Conservation (phyloP, 2,113 vertebrate species). For the Corythoichthys intestinalis region DNA sequence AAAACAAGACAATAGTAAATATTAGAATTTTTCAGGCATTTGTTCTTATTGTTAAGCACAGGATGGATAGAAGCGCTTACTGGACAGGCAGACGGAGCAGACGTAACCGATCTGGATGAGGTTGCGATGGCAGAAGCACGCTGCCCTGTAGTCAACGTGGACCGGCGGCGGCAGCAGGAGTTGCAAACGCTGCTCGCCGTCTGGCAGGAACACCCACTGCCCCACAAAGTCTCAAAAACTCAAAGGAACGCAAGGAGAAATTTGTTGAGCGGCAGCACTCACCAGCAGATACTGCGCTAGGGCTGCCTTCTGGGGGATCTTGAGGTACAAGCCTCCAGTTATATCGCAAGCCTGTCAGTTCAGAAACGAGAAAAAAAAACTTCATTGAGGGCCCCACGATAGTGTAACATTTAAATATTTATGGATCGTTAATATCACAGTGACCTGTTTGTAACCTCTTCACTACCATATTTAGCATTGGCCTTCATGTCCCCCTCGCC, state of each 20-base stretch:
- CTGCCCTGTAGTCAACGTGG: conserved; percentile 94
- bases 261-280: conserved; percentile 42
- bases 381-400: too few relatives aligned
- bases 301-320: conserved; percentile 86
- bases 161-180: conserved; percentile 85
- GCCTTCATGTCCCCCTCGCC: too few relatives aligned
- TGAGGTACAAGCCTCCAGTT: conserved; percentile 91
- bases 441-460: too few relatives aligned
- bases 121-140: conserved; percentile 95
- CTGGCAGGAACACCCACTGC: conserved; percentile 96
- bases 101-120: conserved; percentile 98
- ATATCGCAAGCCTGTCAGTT: conserved; percentile 89
- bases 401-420: too few relatives aligned
- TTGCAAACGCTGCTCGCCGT: conserved; percentile 88
- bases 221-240: neutral
- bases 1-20: too few relatives aligned
- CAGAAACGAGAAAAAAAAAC: neutral
- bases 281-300: conserved; percentile 93
- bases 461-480: too few relatives aligned
- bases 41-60: neutral
- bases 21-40: neutral
- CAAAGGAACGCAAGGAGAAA: neutral
- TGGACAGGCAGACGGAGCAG: conserved; percentile 95
- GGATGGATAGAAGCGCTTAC: conserved; percentile 64
- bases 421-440: too few relatives aligned